Conservation (phyloP, 2,113 vertebrate species). For the Oceanites oceanicus region DNA sequence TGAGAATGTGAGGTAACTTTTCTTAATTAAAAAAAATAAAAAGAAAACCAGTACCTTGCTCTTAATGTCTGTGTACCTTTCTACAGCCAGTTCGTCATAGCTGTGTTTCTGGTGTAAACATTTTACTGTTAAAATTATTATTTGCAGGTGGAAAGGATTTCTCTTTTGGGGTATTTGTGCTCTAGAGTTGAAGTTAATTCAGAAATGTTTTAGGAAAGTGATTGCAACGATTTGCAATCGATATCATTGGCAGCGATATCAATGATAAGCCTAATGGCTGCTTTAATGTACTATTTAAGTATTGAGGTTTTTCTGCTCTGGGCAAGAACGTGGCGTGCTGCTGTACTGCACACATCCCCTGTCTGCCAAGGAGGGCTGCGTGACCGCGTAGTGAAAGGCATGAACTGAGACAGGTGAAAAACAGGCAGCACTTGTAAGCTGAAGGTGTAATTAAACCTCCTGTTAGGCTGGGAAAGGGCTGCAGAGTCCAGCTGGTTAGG, state of each 20-base stretch:
- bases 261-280: not conserved
- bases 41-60: not conserved
- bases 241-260: rapidly evolving
- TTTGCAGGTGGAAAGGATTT: not conserved
- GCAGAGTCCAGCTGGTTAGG: not conserved
- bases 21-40: not conserved
- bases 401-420: not conserved
- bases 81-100: not conserved
- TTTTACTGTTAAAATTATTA: not conserved
- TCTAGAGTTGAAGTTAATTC: not conserved
- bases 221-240: not conserved
- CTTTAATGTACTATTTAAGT: not conserved
- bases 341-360: not conserved
- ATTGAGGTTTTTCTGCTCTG: not conserved
- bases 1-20: not conserved
- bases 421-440: not conserved
- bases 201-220: not conserved
- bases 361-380: not conserved
- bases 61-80: not conserved
- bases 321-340: not conserved
- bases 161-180: not conserved
- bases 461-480: not conserved
- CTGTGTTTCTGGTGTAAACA: not conserved
- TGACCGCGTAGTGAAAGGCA: not conserved
- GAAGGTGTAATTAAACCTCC: not conserved